A percentile compares a stretch with the other conserved stretches of the same genome.
phyloP scores from a whole-genome alignment of 2,113 vertebrate genomes.

The Okapia johnstoni region DNA sequence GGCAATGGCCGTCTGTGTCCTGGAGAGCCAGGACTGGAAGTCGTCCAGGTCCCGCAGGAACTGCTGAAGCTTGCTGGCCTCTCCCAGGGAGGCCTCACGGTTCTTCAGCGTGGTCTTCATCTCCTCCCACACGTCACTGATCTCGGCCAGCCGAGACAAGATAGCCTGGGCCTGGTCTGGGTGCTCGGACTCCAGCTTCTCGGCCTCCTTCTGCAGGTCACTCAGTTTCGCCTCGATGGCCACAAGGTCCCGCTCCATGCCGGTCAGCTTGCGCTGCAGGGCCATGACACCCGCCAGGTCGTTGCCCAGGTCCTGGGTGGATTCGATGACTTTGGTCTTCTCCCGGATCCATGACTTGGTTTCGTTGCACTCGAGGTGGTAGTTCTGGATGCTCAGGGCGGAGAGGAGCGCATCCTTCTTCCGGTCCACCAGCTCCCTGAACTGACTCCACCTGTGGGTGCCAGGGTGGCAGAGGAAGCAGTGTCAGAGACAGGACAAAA shows the following conservation, averaged over 20 bases:
- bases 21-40: constrained; percentile 98
- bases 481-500: not conserved
- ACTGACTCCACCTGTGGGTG: constrained; percentile 93
- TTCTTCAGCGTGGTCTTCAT: constrained; percentile 97
- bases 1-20: constrained; percentile 96
- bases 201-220: constrained; percentile 94
- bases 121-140: constrained; percentile 94
- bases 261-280: constrained; percentile 96
- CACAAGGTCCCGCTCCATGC: constrained; percentile 97
- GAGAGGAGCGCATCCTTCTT: constrained; percentile 96
- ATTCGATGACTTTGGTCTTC: constrained; percentile 99
- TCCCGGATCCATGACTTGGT: constrained; percentile 99
- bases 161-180: constrained; percentile 96
- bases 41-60: constrained; percentile 97
- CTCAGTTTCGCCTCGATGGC: constrained; percentile 96
- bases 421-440: constrained; percentile 96
- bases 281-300: constrained; percentile 98
- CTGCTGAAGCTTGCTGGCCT: constrained; percentile 98
- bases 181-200: constrained; percentile 91
- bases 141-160: constrained; percentile 91
- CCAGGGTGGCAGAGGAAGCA: not conserved
- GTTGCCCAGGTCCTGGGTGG: constrained; percentile 97
- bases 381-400: constrained; percentile 97
- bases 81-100: constrained; percentile 95
- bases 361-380: constrained; percentile 98